Conservation (phyloP, 2,888 invertebrate genomes). For the Chydorus sphaericus region DNA sequence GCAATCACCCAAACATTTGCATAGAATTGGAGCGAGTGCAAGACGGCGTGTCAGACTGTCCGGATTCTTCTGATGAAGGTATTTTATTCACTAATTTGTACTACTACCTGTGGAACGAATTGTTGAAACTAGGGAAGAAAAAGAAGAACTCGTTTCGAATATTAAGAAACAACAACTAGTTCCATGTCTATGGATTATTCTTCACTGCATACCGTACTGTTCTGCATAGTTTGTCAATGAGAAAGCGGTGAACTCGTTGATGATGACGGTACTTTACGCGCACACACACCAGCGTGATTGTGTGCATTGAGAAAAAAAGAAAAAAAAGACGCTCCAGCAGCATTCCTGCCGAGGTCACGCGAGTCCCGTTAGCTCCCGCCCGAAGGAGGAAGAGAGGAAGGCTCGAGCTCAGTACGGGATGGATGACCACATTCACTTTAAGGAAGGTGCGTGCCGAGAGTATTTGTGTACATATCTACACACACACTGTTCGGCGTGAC, state of each 20-base stretch:
- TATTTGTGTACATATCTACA: too few relatives aligned
- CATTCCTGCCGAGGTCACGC: constrained; percentile 5
- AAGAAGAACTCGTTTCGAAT: background rate
- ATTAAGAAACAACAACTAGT: background rate
- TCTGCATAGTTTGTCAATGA: background rate
- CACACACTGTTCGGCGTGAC: too few relatives aligned
- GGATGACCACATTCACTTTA: constrained; percentile 7
- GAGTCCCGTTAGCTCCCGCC: background rate
- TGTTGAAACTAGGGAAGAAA: background rate
- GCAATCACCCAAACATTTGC: constrained; percentile 22
- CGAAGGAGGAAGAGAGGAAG: background rate
- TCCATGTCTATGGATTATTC: too few relatives aligned
- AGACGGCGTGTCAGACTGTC: constrained; percentile 25
- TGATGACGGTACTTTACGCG: background rate
- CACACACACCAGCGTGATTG: background rate
- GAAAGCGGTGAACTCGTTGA: background rate
- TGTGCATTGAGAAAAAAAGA: background rate
- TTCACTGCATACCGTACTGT: background rate
- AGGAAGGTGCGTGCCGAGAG: too few relatives aligned
- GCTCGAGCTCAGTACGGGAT: too few relatives aligned
- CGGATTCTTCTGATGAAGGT: constrained; percentile 29
- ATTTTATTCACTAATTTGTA: constrained; percentile 12
- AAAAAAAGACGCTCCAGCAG: background rate
- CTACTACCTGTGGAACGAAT: too few relatives aligned
- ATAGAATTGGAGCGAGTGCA: constrained; percentile 22